Percentiles rank a stretch among this genome's conserved stretches.
Conservation (phyloP, 2,113 vertebrate species). For the Gymnobelideus leadbeateri region DNA sequence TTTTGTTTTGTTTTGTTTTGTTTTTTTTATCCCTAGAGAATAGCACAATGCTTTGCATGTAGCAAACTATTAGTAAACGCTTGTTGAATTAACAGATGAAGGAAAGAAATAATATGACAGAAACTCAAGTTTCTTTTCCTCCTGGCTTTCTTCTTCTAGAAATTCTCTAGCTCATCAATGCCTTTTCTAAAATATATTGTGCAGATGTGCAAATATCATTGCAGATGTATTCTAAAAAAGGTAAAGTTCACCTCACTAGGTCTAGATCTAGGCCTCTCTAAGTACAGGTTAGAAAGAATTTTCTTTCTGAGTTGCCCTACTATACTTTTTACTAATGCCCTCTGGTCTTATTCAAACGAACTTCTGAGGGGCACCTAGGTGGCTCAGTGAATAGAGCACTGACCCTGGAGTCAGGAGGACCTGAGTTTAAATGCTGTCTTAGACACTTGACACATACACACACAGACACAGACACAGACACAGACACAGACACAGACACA, state of each 20-base stretch:
- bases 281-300: neutral
- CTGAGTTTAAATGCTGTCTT: too few relatives aligned
- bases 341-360: neutral
- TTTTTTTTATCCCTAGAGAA: neutral
- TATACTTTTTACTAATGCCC: neutral
- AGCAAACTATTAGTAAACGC: neutral
- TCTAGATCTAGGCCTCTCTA: neutral
- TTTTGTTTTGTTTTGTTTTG: too few relatives aligned
- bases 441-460: too few relatives aligned
- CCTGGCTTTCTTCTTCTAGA: neutral
- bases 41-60: neutral
- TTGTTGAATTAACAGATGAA: neutral
- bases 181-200: neutral
- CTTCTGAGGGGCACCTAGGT: too few relatives aligned
- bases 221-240: neutral
- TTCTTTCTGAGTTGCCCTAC: neutral
- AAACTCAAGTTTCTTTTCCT: neutral
- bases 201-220: neutral
- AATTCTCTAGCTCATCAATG: neutral
- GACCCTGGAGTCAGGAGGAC: neutral
- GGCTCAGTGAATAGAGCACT: neutral
- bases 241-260: neutral
- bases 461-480: too few relatives aligned
- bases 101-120: neutral
- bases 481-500: too few relatives aligned